Conservation (phyloP, 2,888 invertebrate genomes). For the Polymixis lichenea region DNA sequence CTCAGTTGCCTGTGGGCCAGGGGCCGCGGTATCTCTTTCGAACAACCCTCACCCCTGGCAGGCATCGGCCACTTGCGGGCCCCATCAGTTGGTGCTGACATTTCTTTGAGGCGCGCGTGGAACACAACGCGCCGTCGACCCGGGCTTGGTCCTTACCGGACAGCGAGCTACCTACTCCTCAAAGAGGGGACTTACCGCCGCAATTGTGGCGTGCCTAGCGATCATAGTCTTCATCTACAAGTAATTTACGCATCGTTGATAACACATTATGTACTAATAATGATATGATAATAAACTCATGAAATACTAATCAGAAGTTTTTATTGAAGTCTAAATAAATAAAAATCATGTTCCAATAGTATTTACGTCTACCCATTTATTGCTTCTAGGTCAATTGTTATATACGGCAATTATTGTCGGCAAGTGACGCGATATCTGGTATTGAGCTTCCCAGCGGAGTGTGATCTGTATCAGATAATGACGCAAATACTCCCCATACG, state of each 20-base stretch:
- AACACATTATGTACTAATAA: neutral
- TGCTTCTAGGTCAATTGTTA: constrained; percentile 57
- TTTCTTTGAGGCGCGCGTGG: too few species aligned
- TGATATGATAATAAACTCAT: neutral
- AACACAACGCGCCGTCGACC: too few species aligned
- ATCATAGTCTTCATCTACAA: neutral
- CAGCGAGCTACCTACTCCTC: too few species aligned
- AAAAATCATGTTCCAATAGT: constrained; percentile 21
- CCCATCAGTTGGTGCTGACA: too few species aligned
- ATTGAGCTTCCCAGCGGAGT: constrained; percentile 51
- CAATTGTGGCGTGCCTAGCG: too few species aligned
- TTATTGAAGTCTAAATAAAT: constrained; percentile 20
- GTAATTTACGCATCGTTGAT: neutral
- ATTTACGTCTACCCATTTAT: constrained; percentile 39
- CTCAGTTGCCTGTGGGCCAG: too few species aligned
- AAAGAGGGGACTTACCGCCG: too few species aligned
- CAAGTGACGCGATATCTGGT: constrained; percentile 47
- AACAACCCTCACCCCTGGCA: too few species aligned
- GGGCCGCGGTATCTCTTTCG: too few species aligned
- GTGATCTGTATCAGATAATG: constrained; percentile 40
- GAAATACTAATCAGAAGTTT: constrained; percentile 10
- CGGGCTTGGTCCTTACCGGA: too few species aligned
- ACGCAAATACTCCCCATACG: constrained; percentile 39
- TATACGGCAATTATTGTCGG: constrained; percentile 32
- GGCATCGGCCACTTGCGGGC: too few species aligned